phyloP scores from a whole-genome alignment of 2,888 invertebrate species.

The Chaetoderma sp. region DNA sequence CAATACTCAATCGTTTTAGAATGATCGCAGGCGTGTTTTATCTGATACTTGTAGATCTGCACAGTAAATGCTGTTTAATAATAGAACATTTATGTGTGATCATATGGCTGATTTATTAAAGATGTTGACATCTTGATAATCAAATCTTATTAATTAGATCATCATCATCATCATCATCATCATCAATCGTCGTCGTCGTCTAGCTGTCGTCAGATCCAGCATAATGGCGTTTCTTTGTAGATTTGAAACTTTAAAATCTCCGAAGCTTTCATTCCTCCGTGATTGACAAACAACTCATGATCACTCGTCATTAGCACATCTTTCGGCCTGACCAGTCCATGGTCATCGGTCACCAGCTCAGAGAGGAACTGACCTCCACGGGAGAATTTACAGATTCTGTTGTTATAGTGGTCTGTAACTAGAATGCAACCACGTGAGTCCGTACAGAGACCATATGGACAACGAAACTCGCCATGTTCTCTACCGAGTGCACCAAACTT shows the following conservation, averaged over 20 bases:
- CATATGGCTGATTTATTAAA: too few relatives aligned
- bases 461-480: slow-evolving; percentile 70
- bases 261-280: slow-evolving; percentile 44
- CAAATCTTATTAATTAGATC: too few relatives aligned
- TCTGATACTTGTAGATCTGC: too few relatives aligned
- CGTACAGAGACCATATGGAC: slow-evolving; percentile 71
- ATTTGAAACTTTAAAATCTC: slow-evolving; percentile 39
- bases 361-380: slow-evolving; percentile 49
- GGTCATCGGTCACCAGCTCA: slow-evolving; percentile 41
- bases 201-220: too few relatives aligned
- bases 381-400: slow-evolving; percentile 49
- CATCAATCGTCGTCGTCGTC: too few relatives aligned
- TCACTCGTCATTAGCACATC: slow-evolving; percentile 40
- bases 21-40: too few relatives aligned
- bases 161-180: too few relatives aligned
- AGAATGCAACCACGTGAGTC: slow-evolving; percentile 70
- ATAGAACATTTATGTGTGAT: too few relatives aligned
- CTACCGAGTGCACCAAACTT: slow-evolving; percentile 71
- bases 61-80: too few relatives aligned
- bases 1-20: too few relatives aligned
- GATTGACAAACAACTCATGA: slow-evolving; percentile 37
- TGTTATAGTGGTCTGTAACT: slow-evolving; percentile 72
- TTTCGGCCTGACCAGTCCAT: slow-evolving; percentile 45
- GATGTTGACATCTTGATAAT: too few relatives aligned
- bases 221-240: too few relatives aligned